Conservation (phyloP, 2,888 invertebrate species). For the Periphyllus acericola region DNA sequence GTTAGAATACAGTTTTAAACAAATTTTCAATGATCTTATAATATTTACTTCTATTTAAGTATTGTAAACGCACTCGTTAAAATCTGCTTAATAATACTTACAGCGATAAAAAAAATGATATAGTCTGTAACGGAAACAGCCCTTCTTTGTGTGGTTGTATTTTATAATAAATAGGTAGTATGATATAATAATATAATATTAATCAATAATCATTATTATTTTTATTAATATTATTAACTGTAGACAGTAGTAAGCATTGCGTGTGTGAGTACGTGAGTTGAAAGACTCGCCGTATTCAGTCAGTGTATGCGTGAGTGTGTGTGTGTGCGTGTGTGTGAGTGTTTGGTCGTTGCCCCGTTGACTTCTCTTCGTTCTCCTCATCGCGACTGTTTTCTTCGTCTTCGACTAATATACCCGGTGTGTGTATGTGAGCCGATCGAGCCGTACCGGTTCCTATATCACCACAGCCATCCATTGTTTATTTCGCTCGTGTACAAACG, state of each 20-base stretch:
- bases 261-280: slow-evolving; percentile 1
- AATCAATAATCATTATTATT: neutral
- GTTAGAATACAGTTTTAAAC: no score
- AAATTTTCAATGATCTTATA: no score
- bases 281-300: neutral
- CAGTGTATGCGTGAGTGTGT: neutral
- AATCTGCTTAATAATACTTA: no score
- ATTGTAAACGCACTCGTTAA: no score
- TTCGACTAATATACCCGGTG: neutral
- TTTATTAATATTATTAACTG: neutral
- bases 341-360: slow-evolving; percentile 53
- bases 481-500: slow-evolving; percentile 4
- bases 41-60: no score
- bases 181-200: neutral
- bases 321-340: neutral
- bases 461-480: slow-evolving; percentile 31
- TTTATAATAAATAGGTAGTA: neutral
- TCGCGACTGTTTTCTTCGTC: neutral
- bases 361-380: slow-evolving; percentile 17
- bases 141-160: neutral
- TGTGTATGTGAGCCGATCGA: neutral
- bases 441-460: slow-evolving; percentile 33
- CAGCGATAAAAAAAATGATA: neutral
- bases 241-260: neutral
- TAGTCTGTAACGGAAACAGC: neutral